Base-by-base conservation (phyloP, 2,888 invertebrate genomes). In the Aleiodes leptofemur region DNA sequence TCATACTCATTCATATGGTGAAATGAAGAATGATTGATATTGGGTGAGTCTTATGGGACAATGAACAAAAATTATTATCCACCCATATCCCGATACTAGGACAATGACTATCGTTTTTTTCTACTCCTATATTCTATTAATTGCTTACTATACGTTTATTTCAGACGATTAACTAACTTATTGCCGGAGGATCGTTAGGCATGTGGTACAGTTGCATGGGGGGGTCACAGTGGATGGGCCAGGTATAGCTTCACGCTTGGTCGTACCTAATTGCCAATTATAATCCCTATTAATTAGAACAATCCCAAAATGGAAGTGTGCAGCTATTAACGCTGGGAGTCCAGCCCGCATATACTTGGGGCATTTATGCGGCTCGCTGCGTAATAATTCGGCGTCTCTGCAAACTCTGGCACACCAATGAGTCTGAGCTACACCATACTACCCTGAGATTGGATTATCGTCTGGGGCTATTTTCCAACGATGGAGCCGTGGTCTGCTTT, bases 201-300 rank as follows among this genome's bases (percentile, higher is more conserved):
- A 43, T 68, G 43, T 68, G 43, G 71, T 50, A 68, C 53, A 68
- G 59, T 74, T 61, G 64, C 34, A 61, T 38, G 29, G 23, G 29
- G 29, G 29, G 53, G 70, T 23, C 48, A 69, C 57, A 68, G 29
- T 14, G 59, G 69, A 53, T 59, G 73, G 23, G 72, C 55, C 38
- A 64, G 70, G 61, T 34, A 55, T 56, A 48, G 66, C 68, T 55
- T 70, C 69, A 76, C 76, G 79, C 79, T 77, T 56, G 59, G 72
- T 68, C 77, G 81, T 81, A 81, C 79, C 82, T 86, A 86, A 87
- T 86, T 87, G 86, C 83, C 85, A 87, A 87, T 87, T 87, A 87
- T 85, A 85, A 87, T 86, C 83, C 82, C 82, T 83, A 86, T 87
- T 88, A 86, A 87, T 88, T 87, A 86, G 82, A 83, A 84, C 84